phyloP scores from a whole-genome alignment of 92 coral and sea anemone species.

The Epizoanthus ramosus region DNA sequence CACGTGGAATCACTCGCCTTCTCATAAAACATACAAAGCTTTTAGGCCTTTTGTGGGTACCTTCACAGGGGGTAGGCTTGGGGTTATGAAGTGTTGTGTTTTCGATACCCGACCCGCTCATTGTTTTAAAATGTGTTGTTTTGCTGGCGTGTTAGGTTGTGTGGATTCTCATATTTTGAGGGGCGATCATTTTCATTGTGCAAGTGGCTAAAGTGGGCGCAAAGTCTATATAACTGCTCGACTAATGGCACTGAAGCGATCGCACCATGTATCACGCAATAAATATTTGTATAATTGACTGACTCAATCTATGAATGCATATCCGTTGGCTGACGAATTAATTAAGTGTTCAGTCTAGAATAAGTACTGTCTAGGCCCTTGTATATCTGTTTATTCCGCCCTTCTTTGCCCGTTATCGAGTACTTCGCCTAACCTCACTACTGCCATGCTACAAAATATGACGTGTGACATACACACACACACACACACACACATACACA shows the following conservation, averaged over 20 bases:
- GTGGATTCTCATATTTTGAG: constrained; percentile 25
- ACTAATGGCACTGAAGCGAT: constrained; percentile 30
- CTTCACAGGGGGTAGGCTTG: constrained; percentile 5
- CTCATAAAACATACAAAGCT: background rate
- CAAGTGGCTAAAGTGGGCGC: background rate
- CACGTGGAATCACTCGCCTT: background rate
- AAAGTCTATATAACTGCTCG: constrained; percentile 3
- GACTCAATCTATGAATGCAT: constrained; percentile 7
- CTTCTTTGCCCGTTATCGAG: no score
- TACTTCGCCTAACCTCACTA: no score
- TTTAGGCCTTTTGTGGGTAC: background rate
- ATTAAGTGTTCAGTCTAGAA: constrained; percentile 3
- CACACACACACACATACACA: no score
- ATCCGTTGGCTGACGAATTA: constrained; percentile 27
- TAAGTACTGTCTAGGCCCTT: background rate
- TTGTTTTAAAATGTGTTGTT: constrained; percentile 25
- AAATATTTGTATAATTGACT: constrained; percentile 16
- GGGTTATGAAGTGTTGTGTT: background rate
- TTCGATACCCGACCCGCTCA: background rate
- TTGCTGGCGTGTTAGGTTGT: constrained; percentile 14
- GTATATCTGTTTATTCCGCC: background rate
- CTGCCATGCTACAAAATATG: no score
- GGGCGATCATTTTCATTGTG: constrained; percentile 27
- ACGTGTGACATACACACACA: no score
- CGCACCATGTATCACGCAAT: constrained; percentile 24